Conservation (phyloP, 2,113 vertebrate species). For the Cyprinodon brontotheroides region DNA sequence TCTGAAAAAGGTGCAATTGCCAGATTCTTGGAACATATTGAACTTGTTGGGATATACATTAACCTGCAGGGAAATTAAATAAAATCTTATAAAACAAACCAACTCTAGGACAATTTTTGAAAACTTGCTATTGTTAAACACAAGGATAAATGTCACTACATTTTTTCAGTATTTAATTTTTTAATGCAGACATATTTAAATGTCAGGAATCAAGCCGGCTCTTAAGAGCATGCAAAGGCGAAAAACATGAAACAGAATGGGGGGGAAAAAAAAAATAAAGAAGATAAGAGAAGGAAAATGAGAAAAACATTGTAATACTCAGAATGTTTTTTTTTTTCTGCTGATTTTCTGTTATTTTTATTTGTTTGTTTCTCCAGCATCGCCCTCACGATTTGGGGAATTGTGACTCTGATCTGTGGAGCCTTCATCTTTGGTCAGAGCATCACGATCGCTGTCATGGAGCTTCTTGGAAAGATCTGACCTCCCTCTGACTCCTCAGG, state of each 20-base stretch:
- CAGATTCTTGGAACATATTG: no score
- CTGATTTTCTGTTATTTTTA: no score
- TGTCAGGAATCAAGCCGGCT: no score
- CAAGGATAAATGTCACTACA: not conserved
- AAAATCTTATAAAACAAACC: not conserved
- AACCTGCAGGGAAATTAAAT: not conserved
- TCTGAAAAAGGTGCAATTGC: no score
- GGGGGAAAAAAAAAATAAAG: no score
- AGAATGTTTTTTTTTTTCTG: no score
- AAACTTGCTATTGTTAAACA: not conserved
- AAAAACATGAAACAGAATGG: no score
- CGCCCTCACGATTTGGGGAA: constrained; percentile 84
- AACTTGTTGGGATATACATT: not conserved
- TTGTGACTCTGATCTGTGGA: constrained; percentile 84
- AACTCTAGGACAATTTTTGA: not conserved
- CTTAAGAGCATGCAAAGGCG: no score
- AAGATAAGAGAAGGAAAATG: no score
- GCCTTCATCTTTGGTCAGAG: constrained; percentile 95
- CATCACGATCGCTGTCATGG: constrained; percentile 84
- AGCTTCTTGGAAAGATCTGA: constrained; percentile 79
- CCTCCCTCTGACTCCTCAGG: not conserved
- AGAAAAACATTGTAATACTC: no score
- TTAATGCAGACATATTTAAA: not conserved
- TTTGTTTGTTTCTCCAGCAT: constrained; percentile 71
- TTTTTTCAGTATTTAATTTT: not conserved